Evolutionary conservation across 2,113 vertebrate species (phyloP).

Genomic region (Grallaria varia): DNA sequence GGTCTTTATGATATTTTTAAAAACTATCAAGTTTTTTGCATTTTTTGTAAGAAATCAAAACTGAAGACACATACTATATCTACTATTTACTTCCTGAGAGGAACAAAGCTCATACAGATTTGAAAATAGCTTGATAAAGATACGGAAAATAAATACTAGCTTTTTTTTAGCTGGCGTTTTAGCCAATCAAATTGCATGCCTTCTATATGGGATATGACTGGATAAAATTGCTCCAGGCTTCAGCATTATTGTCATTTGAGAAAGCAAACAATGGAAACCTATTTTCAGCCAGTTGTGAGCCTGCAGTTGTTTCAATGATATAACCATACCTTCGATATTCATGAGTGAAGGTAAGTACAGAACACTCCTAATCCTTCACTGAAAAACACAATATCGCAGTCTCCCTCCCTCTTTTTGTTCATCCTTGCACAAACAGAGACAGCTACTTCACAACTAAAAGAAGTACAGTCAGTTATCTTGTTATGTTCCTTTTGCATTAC

Average conservation of each 20-base stretch:
- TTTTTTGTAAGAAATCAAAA: not conserved
- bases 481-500: conserved; percentile 52
- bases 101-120: not conserved
- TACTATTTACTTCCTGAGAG: not conserved
- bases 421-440: not conserved
- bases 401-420: not conserved
- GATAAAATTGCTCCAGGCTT: conserved; percentile 4
- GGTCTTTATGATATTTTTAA: not conserved
- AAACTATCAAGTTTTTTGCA: not conserved
- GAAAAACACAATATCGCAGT: not conserved
- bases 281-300: conserved; percentile 10
- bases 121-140: not conserved
- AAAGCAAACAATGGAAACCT: conserved; percentile 21
- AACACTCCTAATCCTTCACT: conserved; percentile 13
- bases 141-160: not conserved
- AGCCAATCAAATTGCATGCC: not conserved
- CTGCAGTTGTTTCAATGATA: not conserved
- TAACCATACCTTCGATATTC: conserved; percentile 16
- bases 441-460: not conserved
- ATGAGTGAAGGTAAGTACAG: conserved; percentile 4
- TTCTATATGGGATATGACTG: not conserved
- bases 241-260: not conserved
- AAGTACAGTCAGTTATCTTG: not conserved
- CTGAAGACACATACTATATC: not conserved
- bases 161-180: not conserved